Base-by-base conservation (phyloP, 2,113 vertebrate species). In the Nicator chloris region DNA sequence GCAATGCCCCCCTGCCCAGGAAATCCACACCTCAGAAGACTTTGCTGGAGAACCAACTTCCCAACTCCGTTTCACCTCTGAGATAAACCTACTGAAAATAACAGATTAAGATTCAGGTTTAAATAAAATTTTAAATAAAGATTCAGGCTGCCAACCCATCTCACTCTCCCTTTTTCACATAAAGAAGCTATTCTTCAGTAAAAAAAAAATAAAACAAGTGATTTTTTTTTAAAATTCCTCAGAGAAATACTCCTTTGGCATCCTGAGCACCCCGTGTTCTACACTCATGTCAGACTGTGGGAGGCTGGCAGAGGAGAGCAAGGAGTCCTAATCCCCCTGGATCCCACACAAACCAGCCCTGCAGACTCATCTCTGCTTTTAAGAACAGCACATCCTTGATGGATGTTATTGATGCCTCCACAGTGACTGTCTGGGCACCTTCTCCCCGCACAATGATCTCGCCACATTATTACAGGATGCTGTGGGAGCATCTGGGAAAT, bases 401-500 rank as follows among this genome's bases (percentile, higher is more conserved):
- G 15, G 59, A 70, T 51, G 61, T 28, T 49, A 37, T 3, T 71
- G 86, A 66, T 78, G 91, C 72, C 84, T 47, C 92, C 71, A 17
- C 88, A 49, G 80, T 30, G 64, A 51, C 64, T 37, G 79, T 45
- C 88, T 86, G 92, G 68, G 76, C 91, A 93, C 71, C 79, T 80
- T 86, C 71, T 77, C 68, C 73, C 82, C 7, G 1, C 60, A 45
- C 72, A 92, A 5, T 4, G 35, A 78, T 51, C 72, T 60, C 51
- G 59, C 72, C 39, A n/a, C 71, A 3, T 75, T 44, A 93, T 78
- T 68, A 78, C 86, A 93, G 86, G 93, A 90, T 88, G 71, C 42
- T 50, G 88, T 92, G 82, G 88, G 86, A 95, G 86, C 72, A 86
- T 40, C 91, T 88, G 94, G 86, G 92, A 92, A 71, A 86, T 71